Evolutionary conservation across 2,113 vertebrate genomes (phyloP), one percentile per base, ranked within the genome.

Genomic region (Pseudonaja textilis): DNA sequence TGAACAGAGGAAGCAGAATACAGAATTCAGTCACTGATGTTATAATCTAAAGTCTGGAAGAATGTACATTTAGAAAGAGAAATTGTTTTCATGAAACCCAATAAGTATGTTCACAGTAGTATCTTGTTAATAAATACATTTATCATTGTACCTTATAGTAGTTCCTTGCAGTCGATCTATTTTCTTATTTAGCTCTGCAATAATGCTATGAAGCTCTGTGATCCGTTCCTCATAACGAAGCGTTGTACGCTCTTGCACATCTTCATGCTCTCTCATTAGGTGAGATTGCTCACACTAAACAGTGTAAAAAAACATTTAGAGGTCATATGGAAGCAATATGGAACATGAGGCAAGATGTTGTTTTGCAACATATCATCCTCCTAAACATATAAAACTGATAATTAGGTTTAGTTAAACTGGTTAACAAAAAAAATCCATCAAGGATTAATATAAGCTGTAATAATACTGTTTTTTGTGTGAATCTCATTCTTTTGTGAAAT

Each of bases 111-210:
- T 39, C 42, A 59, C 20, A 10, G 26, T 74, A 25, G 56, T 92
- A 26, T 20, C 56, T 0, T 34, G 0, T 1, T 11, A 25, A 45
- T 14, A 50, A 93, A 89, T 11, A 90, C 55, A 92, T 10, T 45
- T 42, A 1, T 90, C 56, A 90, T 1, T 42, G 14, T 97, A 98
- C 98, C 98, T 98, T 97, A 98, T 98, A 90, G 98, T 97, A 95
- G 97, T 94, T 91, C 98, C 98, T 92, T 99, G 98, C 3, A 99
- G 96, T 8, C 97, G 97, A 93, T 98, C 97, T 47, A 98, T 98
- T 97, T 98, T 99, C 97, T 98, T 98, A 94, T 98, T 99, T 95
- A 99, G 97, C 88, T 99, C 98, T 0, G 98, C 98, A 26, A 99
- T 98, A 97, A 99, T 96, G 93, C 98, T 98, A 97, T 98, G 98